These are phyloP conservation scores for Bradysia coprophila DNA, from an alignment of 1,140 invertebrate species.

Conservation along the genomic window DNA sequence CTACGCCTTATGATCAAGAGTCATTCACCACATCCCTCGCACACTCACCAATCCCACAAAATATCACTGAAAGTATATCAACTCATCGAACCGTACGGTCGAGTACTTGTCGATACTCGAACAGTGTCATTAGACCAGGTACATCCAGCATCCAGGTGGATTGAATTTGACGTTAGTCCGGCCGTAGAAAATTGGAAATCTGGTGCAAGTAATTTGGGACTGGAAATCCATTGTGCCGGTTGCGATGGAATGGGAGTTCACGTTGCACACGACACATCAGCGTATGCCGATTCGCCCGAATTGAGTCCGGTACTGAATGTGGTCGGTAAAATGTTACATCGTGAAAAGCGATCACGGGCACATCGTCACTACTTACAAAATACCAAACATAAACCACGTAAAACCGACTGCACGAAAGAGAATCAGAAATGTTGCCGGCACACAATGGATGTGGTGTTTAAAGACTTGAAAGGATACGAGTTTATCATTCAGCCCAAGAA, in stretches of 20 bases:
- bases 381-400: slow-evolving; percentile 12
- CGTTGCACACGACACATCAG: slow-evolving; percentile 15
- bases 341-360: slow-evolving; percentile 3
- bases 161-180: slow-evolving; percentile 33
- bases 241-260: slow-evolving; percentile 16
- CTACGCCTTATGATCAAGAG: slow-evolving; percentile 13
- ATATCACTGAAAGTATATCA: slow-evolving; percentile 17
- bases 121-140: slow-evolving; percentile 11
- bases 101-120: slow-evolving; percentile 9
- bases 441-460: slow-evolving; percentile 41
- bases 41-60: slow-evolving; percentile 10
- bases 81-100: slow-evolving; percentile 6
- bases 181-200: slow-evolving; percentile 29
- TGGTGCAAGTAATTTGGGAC: slow-evolving; percentile 24
- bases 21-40: slow-evolving; percentile 5
- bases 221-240: slow-evolving; percentile 29
- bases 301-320: slow-evolving; percentile 25
- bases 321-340: slow-evolving; percentile 15
- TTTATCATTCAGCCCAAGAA: slow-evolving; percentile 47
- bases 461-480: slow-evolving; percentile 44
- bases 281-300: slow-evolving; percentile 5
- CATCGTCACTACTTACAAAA: slow-evolving; percentile 1
- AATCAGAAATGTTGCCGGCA: slow-evolving; percentile 44
- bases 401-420: slow-evolving; percentile 25
- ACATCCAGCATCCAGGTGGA: slow-evolving; percentile 23